A percentile compares a stretch with the other conserved stretches of the same genome.
These are phyloP conservation scores for Heliconius erato DNA, from an alignment of 2,888 invertebrate genomes.

Conservation along the genomic window DNA sequence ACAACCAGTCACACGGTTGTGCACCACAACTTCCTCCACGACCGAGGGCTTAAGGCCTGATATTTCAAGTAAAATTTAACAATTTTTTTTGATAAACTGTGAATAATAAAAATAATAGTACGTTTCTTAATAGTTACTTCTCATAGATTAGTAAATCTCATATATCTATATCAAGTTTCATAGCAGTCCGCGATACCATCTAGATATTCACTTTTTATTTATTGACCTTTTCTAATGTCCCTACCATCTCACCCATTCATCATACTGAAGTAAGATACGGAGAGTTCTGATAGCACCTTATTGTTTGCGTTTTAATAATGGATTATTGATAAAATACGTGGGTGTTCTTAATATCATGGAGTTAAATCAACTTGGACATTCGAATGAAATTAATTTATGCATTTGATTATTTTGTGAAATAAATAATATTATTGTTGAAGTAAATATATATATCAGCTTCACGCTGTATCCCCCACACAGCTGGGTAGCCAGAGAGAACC, in stretches of 20 bases:
- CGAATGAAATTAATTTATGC: constrained; percentile 19
- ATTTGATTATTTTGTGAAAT: not conserved
- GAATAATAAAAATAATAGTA: not conserved
- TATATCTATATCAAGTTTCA: constrained; percentile 67
- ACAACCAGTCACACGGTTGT: no score
- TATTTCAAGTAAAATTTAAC: no score
- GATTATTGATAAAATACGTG: constrained; percentile 85
- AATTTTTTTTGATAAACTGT: not conserved
- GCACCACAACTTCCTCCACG: no score
- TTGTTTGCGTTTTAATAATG: constrained; percentile 84
- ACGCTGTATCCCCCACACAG: no score
- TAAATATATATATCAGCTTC: no score
- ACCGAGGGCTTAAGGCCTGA: no score
- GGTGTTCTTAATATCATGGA: constrained; percentile 81
- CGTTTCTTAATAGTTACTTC: constrained; percentile 37
- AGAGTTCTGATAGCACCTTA: constrained; percentile 78
- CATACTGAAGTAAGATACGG: constrained; percentile 72
- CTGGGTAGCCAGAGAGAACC: no score
- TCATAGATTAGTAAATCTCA: constrained; percentile 46
- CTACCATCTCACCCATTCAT: constrained; percentile 75
- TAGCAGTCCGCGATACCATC: constrained; percentile 65
- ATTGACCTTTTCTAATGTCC: constrained; percentile 85
- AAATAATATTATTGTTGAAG: not conserved
- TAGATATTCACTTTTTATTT: constrained; percentile 83
- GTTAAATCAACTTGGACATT: constrained; percentile 69